Evolutionary conservation across 2,888 invertebrate species (phyloP).

Genomic region (Acronicta psi): DNA sequence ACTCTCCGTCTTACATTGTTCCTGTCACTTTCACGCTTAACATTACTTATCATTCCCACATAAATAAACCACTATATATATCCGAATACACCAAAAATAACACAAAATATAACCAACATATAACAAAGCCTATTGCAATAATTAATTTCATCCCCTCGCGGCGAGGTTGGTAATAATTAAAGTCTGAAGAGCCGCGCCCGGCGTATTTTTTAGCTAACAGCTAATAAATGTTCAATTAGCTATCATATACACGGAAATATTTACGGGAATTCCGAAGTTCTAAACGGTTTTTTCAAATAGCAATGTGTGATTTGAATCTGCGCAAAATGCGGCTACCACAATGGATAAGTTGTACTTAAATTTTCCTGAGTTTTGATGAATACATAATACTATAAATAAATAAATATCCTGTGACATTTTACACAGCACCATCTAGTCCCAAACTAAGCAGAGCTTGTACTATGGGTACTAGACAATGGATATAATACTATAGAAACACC

Average conservation of each 20-base stretch:
- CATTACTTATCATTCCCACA: too few species aligned
- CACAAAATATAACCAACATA: constrained; percentile 3
- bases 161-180: constrained; percentile 36
- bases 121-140: constrained; percentile 24
- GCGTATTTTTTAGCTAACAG: constrained; percentile 28
- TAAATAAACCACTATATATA: not conserved
- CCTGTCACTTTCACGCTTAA: too few species aligned
- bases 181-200: constrained; percentile 11
- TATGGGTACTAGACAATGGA: too few species aligned
- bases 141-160: constrained; percentile 31
- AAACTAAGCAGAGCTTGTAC: too few species aligned
- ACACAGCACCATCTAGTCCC: too few species aligned
- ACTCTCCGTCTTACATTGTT: too few species aligned
- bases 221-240: constrained; percentile 42
- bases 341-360: too few species aligned
- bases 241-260: constrained; percentile 36
- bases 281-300: constrained; percentile 21
- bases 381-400: too few species aligned
- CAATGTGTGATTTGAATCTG: constrained; percentile 2
- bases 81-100: constrained; percentile 11
- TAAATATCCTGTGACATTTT: too few species aligned
- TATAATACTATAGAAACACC: too few species aligned
- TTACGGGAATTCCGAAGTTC: constrained; percentile 30
- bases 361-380: too few species aligned
- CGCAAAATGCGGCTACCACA: not conserved